A percentile compares a stretch with the other conserved stretches of the same genome.
phyloP scores from a whole-genome alignment of 2,797 vertebrate species.

The Bryconaethiops microstoma region DNA sequence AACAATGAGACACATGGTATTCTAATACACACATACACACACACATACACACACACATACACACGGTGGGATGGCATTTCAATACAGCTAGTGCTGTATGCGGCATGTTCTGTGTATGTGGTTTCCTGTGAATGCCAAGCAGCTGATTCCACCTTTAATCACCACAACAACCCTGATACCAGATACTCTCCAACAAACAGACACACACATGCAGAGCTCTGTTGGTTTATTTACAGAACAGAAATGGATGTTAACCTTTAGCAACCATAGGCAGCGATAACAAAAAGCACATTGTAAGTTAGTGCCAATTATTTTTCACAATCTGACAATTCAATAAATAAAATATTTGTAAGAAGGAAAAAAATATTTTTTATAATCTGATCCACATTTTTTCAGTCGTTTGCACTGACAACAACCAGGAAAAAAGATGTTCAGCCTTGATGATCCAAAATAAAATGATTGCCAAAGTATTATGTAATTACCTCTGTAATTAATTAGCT shows the following conservation, averaged over 20 bases:
- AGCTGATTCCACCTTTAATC: constrained; percentile 62
- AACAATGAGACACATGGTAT: constrained; percentile 52
- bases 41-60: constrained; percentile 50
- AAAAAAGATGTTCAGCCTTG: too few species aligned
- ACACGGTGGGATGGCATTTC: constrained; percentile 58
- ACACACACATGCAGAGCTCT: constrained; percentile 20
- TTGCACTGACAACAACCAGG: too few species aligned
- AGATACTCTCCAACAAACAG: constrained; percentile 54
- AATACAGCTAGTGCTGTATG: constrained; percentile 54
- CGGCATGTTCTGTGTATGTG: constrained; percentile 64
- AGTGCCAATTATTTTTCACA: background rate
- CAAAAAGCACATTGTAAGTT: background rate
- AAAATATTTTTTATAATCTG: background rate
- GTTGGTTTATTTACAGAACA: background rate
- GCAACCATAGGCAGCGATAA: background rate
- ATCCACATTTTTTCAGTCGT: background rate
- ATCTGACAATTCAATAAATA: too few species aligned
- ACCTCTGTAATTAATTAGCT: background rate
- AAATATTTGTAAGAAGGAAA: background rate
- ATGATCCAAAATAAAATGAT: background rate
- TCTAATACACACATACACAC: constrained; percentile 57
- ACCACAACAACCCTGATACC: constrained; percentile 58
- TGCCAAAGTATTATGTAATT: background rate
- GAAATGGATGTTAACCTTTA: background rate
- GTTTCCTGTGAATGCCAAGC: constrained; percentile 67